phyloP scores from a whole-genome alignment of 2,888 invertebrate species.

The Vannuccia rotundouncinata region DNA sequence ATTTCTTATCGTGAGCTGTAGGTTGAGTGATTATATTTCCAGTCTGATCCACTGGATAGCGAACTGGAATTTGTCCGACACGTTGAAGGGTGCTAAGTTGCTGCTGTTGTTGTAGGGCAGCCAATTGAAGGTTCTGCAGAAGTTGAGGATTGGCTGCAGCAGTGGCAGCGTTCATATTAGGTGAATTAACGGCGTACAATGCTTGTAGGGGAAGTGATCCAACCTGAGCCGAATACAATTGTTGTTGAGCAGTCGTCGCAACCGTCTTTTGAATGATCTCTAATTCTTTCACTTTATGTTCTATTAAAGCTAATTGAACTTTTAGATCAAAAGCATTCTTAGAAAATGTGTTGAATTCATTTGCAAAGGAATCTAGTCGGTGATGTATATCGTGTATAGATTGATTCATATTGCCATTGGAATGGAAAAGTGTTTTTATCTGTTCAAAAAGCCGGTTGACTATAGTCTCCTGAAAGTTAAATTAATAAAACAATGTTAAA shows the following conservation, averaged over 20 bases:
- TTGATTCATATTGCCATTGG: background rate
- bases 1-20: background rate
- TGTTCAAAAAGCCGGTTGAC: background rate
- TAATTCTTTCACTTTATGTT: background rate
- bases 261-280: background rate
- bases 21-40: background rate
- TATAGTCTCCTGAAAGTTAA: conserved; percentile 14
- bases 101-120: background rate
- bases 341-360: background rate
- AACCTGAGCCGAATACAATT: background rate
- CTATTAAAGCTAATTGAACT: background rate
- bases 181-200: background rate
- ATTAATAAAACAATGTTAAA: too few relatives aligned
- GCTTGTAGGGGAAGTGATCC: background rate
- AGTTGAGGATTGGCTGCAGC: background rate
- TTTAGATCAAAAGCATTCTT: background rate
- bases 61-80: background rate
- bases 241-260: too few relatives aligned
- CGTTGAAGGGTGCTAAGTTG: background rate
- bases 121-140: conserved; percentile 2
- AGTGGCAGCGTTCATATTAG: background rate
- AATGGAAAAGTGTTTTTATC: background rate
- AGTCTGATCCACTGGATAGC: background rate
- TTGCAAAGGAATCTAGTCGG: background rate
- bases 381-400: background rate